Conservation (phyloP, 2,888 invertebrate species). For the Apotomis capreana region DNA sequence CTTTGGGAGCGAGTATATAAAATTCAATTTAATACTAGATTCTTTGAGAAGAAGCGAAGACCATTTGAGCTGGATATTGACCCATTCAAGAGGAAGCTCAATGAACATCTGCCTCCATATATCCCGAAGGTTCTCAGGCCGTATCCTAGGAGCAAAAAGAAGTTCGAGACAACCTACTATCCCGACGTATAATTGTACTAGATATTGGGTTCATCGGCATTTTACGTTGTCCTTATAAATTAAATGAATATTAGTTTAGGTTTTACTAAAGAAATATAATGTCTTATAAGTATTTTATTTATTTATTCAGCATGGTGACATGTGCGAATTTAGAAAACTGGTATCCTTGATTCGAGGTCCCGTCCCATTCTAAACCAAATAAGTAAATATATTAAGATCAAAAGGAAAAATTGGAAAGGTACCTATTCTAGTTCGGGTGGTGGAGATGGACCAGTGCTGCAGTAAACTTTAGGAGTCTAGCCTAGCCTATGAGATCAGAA, state of each 20-base stretch:
- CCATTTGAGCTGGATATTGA: constrained; percentile 87
- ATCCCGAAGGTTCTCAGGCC: constrained; percentile 87
- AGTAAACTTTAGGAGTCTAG: too few species aligned
- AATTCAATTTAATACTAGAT: constrained; percentile 86
- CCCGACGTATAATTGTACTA: constrained; percentile 74
- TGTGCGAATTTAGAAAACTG: too few species aligned
- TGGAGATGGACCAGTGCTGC: too few species aligned
- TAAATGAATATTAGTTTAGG: constrained; percentile 17
- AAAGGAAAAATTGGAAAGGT: too few species aligned
- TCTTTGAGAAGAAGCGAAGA: constrained; percentile 86
- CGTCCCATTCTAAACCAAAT: too few species aligned
- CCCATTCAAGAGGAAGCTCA: constrained; percentile 85
- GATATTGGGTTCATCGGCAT: not conserved
- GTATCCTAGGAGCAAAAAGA: constrained; percentile 84
- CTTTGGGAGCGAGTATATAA: constrained; percentile 94
- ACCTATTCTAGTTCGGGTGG: too few species aligned
- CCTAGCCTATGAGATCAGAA: too few species aligned
- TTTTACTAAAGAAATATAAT: constrained; percentile 14
- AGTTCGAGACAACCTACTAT: constrained; percentile 87
- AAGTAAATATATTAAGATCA: too few species aligned
- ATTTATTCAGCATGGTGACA: not conserved
- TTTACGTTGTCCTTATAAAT: not conserved
- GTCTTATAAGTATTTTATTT: not conserved
- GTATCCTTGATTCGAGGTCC: too few species aligned
- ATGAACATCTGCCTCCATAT: constrained; percentile 87